Evolutionary conservation across 2,113 vertebrate genomes (phyloP).

Genomic region (Brachyhypopomus gauderio): DNA sequence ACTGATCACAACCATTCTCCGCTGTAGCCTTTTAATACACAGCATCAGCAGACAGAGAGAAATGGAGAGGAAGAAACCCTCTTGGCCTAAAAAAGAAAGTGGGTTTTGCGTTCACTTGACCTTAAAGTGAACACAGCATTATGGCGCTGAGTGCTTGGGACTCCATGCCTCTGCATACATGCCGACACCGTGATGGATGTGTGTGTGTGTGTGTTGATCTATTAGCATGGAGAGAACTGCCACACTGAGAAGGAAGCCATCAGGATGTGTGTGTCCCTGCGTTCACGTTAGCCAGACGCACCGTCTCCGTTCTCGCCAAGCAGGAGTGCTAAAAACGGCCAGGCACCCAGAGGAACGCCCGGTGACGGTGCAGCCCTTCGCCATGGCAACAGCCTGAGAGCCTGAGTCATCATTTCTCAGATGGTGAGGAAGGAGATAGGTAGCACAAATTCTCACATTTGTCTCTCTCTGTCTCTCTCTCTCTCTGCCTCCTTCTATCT

Average conservation of each 20-base stretch:
- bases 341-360: conserved; percentile 27
- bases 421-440: neutral
- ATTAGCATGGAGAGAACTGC: neutral
- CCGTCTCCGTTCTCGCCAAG: conserved; percentile 8
- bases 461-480: neutral
- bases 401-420: conserved; percentile 1
- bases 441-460: neutral
- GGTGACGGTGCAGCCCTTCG: neutral
- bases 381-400: conserved; percentile 17
- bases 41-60: neutral
- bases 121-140: conserved; percentile 24
- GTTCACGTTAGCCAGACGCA: conserved; percentile 32
- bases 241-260: conserved; percentile 26
- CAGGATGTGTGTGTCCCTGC: conserved; percentile 11
- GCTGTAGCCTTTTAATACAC: neutral
- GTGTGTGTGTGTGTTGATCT: neutral
- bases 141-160: neutral
- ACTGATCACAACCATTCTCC: conserved; percentile 17
- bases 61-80: conserved; percentile 25
- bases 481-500: neutral
- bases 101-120: conserved; percentile 18
- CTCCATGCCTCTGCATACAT: neutral
- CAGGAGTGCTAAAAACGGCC: conserved; percentile 25
- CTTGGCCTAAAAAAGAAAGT: conserved; percentile 19
- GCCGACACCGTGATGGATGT: neutral